These are phyloP conservation scores for Antheraea pernyi DNA, from an alignment of 1,140 invertebrate genomes.

Conservation along the genomic window DNA sequence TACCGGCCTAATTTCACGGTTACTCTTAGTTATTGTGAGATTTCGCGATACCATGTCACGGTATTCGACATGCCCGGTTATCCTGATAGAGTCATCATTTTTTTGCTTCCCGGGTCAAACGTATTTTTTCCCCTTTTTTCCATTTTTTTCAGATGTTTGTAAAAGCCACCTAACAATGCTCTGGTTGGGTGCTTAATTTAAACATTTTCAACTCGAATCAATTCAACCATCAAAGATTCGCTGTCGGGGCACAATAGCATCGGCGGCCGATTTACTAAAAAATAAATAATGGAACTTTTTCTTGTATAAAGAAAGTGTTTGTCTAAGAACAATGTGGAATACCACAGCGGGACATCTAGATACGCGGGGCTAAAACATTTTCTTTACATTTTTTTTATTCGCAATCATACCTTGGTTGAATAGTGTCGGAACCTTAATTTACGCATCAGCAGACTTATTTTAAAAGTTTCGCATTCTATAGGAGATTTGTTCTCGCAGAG, in stretches of 20 bases:
- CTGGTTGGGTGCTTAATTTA: slow-evolving; percentile 39
- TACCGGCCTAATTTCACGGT: slow-evolving; percentile 66
- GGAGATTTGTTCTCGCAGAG: slow-evolving; percentile 58
- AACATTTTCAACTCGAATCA: slow-evolving; percentile 47
- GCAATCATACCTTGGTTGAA: slow-evolving; percentile 60
- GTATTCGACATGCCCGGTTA: slow-evolving; percentile 65
- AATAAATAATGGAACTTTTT: slow-evolving; percentile 53
- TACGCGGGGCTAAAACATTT: slow-evolving; percentile 57
- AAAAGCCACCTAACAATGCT: slow-evolving; percentile 24
- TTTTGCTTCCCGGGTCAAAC: slow-evolving; percentile 17
- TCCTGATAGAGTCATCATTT: slow-evolving; percentile 54
- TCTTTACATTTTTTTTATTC: slow-evolving; percentile 67
- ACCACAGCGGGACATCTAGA: slow-evolving; percentile 74
- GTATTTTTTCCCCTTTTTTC: too few relatives aligned
- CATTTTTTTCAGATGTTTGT: background rate
- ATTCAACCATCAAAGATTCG: slow-evolving; percentile 67
- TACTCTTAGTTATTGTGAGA: slow-evolving; percentile 66
- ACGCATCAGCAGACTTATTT: slow-evolving; percentile 71
- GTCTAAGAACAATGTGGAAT: slow-evolving; percentile 69
- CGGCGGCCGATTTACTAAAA: slow-evolving; percentile 53
- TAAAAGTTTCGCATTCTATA: slow-evolving; percentile 60
- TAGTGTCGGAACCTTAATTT: slow-evolving; percentile 71
- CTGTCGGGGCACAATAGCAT: slow-evolving; percentile 54
- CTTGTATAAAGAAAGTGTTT: slow-evolving; percentile 69
- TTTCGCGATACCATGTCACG: slow-evolving; percentile 64